Evolutionary conservation across 2,888 invertebrate genomes (phyloP), one percentile per base, ranked within the genome.

Genomic region (Pyrrhosoma nymphula): DNA sequence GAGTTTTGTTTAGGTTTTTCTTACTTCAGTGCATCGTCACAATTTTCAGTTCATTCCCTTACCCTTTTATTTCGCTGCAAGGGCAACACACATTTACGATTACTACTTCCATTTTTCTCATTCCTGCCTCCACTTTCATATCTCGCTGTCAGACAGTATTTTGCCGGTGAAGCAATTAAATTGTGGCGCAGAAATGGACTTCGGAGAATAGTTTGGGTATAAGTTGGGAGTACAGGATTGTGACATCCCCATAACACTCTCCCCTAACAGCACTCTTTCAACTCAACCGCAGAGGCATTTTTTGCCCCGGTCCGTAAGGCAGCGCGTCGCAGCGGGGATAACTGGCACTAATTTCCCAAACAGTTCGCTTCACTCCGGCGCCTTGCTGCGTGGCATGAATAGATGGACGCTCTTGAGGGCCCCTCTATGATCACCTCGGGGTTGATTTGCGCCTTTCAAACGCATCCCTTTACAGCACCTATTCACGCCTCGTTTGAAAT

Each of bases 281-380:
- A n/a, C 35, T 6, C 39, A 18, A 60, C 63, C 69, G 47, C 63
- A 39, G 47, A 8, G 63, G 93, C 10, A n/a, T 93, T 93, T 93
- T 93, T 89, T 93, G 35, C 63, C 47, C 26, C 60, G 4, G 93
- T 26, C 93, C 63, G 69, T 47, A 39, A 93, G 69, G 60, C 93
- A 93, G 93, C 93, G 69, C 91, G 39, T 35, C 91, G 91, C 93
- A 93, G 93, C 93, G 93, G 93, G 93, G 75, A 75, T 93, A 93
- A 93, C 93, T 63, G 93, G 93, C 47, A 93, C 93, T 93, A 75
- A 93, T 93, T 93, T 93, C 69, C 69, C 93, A n/a, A 93, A 69
- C 63, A 69, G 93, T 26, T 47, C 39, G 26, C 82, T 35, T 8
- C 26, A n/a, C 47, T 89, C 56, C 35, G 63, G 35, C 93, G 26